Percentiles rank a stretch among this genome's conserved stretches.
These are phyloP conservation scores for Vicugna pacos DNA, from an alignment of 2,113 vertebrate species.

Conservation along the genomic window DNA sequence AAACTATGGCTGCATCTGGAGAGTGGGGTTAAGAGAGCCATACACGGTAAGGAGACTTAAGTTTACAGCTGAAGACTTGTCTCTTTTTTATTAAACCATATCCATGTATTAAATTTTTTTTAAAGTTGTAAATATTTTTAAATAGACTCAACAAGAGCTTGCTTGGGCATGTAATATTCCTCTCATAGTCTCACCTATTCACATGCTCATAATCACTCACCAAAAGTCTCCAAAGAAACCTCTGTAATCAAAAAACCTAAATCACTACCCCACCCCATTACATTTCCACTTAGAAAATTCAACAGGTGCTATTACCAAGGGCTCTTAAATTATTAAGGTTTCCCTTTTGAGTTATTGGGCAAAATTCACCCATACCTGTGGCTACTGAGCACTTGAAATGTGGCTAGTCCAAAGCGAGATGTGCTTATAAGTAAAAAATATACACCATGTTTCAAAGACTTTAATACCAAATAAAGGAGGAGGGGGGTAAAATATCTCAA, in stretches of 20 bases:
- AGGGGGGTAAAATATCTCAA: not conserved
- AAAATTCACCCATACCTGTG: not conserved
- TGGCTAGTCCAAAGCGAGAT: not conserved
- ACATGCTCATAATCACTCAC: not conserved
- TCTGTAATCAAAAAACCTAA: not conserved
- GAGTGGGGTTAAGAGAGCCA: not conserved
- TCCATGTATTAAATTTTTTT: not conserved
- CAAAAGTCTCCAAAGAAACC: constrained; percentile 27
- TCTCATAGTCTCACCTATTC: not conserved
- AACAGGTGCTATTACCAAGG: not conserved
- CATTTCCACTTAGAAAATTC: not conserved
- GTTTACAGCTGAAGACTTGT: not conserved
- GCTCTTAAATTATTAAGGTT: not conserved
- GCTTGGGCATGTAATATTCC: not conserved
- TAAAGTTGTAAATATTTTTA: not conserved
- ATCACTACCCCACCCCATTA: not conserved
- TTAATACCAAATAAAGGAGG: not conserved
- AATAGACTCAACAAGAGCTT: not conserved
- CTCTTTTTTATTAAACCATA: not conserved
- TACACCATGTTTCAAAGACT: not conserved
- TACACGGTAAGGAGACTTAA: not conserved
- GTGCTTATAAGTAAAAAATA: not conserved
- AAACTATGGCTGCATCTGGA: not conserved
- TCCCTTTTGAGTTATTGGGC: not conserved
- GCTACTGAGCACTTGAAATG: not conserved